Evolutionary conservation across 2,113 vertebrate species (phyloP).

Genomic region (Periophthalmodon schlosseri): DNA sequence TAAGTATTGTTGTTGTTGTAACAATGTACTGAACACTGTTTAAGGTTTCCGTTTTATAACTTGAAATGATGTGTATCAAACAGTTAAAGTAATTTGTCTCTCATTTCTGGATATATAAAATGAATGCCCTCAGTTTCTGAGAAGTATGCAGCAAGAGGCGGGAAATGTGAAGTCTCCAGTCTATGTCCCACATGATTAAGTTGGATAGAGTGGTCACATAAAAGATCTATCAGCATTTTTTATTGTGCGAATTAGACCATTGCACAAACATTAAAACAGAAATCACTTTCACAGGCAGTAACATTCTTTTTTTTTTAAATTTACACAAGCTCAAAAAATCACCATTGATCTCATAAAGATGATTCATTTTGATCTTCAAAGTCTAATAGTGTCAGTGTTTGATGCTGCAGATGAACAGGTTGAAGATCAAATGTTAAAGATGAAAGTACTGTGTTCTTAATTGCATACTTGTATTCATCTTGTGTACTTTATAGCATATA

Average conservation of each 20-base stretch:
- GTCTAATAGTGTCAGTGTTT: background rate
- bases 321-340: background rate
- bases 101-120: background rate
- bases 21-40: background rate
- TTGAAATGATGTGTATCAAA: background rate
- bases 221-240: background rate
- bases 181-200: too few relatives aligned
- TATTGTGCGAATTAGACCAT: background rate
- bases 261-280: background rate
- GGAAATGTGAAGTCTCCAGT: background rate
- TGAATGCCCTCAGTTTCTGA: background rate
- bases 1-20: background rate
- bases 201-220: too few relatives aligned
- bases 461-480: too few relatives aligned
- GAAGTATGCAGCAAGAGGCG: background rate
- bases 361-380: background rate
- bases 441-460: background rate
- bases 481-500: background rate
- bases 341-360: too few relatives aligned
- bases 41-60: background rate
- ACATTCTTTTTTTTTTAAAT: background rate
- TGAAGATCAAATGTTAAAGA: background rate
- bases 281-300: background rate
- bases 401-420: background rate
- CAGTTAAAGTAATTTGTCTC: background rate